Percentiles rank a stretch among this genome's conserved stretches.
phyloP scores from a whole-genome alignment of 2,113 vertebrate genomes.

The Thinocorus orbignyianus region DNA sequence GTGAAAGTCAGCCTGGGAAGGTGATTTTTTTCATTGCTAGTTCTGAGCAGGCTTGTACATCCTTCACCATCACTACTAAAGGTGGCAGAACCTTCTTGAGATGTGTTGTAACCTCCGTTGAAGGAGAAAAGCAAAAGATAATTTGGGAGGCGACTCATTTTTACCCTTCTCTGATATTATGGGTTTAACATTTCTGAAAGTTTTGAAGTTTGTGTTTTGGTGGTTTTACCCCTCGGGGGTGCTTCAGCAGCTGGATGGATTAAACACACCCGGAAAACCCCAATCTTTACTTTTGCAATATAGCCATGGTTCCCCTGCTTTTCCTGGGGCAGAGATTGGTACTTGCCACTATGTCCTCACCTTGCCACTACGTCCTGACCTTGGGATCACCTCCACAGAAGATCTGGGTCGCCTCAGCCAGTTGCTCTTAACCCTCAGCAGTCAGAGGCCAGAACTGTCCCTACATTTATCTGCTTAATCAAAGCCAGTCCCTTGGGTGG shows the following conservation, averaged over 20 bases:
- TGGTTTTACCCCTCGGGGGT: not conserved
- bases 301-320: not conserved
- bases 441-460: not conserved
- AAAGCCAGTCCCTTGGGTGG: not conserved
- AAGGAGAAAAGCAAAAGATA: not conserved
- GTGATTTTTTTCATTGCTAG: not conserved
- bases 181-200: not conserved
- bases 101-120: fast-evolving
- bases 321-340: not conserved
- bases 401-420: not conserved
- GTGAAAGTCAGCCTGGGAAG: not conserved
- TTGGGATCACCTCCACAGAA: not conserved
- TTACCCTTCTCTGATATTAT: not conserved
- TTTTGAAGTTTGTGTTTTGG: not conserved
- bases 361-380: not conserved
- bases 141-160: not conserved
- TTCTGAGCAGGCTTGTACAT: not conserved
- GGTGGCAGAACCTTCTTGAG: not conserved
- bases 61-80: not conserved
- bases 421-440: not conserved
- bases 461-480: not conserved
- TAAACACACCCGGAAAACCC: not conserved
- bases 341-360: not conserved
- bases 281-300: not conserved
- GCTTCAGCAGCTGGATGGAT: not conserved